Evolutionary conservation across 2,113 vertebrate species (phyloP), one percentile per base, ranked within the genome.

Genomic region (Proteles cristata): DNA sequence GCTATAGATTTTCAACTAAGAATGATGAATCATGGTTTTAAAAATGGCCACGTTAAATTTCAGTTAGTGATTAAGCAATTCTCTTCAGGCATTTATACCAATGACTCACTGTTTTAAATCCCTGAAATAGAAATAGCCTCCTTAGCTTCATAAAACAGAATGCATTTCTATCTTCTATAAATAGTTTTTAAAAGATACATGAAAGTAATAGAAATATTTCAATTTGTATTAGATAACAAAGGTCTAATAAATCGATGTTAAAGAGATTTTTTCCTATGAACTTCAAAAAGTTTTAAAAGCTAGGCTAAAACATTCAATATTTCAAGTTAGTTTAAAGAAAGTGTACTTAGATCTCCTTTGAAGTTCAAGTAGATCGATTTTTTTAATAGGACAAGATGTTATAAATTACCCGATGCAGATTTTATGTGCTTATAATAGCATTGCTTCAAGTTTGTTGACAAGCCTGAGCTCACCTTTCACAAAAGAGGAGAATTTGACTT

Each of bases 11-110:
- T 95, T 86, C 84, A 97, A 95, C 66, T 19, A 86, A 86, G 14
- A 43, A 61, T 96, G 48, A 94, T 93, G 94, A 97, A 95, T 95
- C 66, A 93, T 2, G 73, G 35, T 89, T 97, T 93, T 93, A 83
- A 93, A 96, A 63, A 91, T n/a, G 58, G 53, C 26, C 69, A 79
- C 77, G 90, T 94, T 92, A 90, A 97, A 96, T 88, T 87, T 96
- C 84, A 80, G 48, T 63, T 83, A 71, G 23, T 94, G 94, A 96
- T 68, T 92, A 96, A 93, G n/a, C 53, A 66, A 11, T 91, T 91
- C 53, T 93, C 79, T 94, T 96, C 25, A 83, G 35, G 87, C 21
- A 95, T 83, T 86, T 95, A 91, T 88, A 33, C 19, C 88, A 92
- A 15, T 25, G 73, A 87, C 43, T 95, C 28, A 65, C 71, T 84